A percentile compares a stretch with the other conserved stretches of the same genome.
These are phyloP conservation scores for Dermolepida albohirtum DNA, from an alignment of 2,888 invertebrate species.

Conservation along the genomic window DNA sequence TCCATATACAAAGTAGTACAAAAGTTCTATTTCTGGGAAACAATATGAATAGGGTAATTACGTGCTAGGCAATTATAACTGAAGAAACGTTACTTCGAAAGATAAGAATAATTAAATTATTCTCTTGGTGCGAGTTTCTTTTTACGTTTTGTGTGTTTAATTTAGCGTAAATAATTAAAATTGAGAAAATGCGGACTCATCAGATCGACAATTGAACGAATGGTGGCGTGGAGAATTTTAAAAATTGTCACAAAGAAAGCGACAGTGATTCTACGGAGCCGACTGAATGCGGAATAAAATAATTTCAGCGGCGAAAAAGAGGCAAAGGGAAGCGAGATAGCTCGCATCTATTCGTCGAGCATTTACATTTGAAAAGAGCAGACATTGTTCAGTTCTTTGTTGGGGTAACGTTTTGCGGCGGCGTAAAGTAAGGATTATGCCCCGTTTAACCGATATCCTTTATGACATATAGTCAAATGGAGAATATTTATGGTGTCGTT, in stretches of 20 bases:
- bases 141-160: neutral
- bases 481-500: slow-evolving; percentile 25
- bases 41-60: no score
- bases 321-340: slow-evolving; percentile 11
- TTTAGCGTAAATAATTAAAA: slow-evolving; percentile 12
- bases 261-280: neutral
- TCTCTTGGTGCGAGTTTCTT: no score
- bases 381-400: slow-evolving; percentile 33
- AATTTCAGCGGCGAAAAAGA: neutral
- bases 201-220: neutral
- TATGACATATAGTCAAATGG: slow-evolving; percentile 23
- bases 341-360: slow-evolving; percentile 12
- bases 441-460: slow-evolving; percentile 34
- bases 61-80: no score
- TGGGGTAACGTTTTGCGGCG: slow-evolving; percentile 27
- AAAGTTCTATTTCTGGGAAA: no score
- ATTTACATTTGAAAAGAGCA: slow-evolving; percentile 38
- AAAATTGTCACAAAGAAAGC: slow-evolving; percentile 9
- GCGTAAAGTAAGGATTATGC: slow-evolving; percentile 32
- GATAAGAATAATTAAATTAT: no score
- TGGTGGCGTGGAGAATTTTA: neutral
- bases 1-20: no score
- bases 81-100: no score
- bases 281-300: slow-evolving; percentile 3
- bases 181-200: neutral